Conservation (phyloP, 1,140 invertebrate species). For the Drosophila guanche region DNA sequence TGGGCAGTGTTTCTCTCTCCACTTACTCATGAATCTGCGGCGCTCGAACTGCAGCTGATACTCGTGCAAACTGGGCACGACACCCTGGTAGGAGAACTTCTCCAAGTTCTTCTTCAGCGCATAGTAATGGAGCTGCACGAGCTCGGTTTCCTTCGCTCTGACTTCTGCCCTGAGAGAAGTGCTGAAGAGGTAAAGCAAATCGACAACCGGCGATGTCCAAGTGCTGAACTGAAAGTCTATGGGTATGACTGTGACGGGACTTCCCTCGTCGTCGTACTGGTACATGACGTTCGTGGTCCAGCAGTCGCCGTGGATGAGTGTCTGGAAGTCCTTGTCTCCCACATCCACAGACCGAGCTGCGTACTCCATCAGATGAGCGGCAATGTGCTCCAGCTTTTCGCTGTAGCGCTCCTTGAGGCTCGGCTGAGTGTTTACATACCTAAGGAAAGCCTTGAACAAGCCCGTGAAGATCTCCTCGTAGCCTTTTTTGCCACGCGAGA, state of each 20-base stretch:
- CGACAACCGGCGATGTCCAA: conserved; percentile 55
- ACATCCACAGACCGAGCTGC: conserved; percentile 42
- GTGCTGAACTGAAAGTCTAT: conserved; percentile 73
- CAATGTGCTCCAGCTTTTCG: conserved; percentile 47
- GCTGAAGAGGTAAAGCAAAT: conserved; percentile 73
- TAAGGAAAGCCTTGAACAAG: conserved; percentile 29
- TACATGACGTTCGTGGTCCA: conserved; percentile 88
- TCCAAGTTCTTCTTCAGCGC: conserved; percentile 35
- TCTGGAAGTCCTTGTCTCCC: conserved; percentile 84
- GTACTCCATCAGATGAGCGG: conserved; percentile 58
- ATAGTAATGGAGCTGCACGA: conserved; percentile 60
- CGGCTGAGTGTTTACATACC: conserved; percentile 28
- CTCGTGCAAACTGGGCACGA: conserved; percentile 55
- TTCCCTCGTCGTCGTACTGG: conserved; percentile 81
- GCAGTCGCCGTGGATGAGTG: conserved; percentile 87
- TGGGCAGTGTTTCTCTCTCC: background rate
- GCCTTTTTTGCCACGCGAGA: conserved; percentile 27
- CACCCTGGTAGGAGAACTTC: conserved; percentile 43
- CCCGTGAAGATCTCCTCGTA: conserved; percentile 23
- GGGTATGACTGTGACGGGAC: conserved; percentile 80
- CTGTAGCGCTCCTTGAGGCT: conserved; percentile 44
- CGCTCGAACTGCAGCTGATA: conserved; percentile 57
- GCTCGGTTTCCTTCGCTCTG: conserved; percentile 28
- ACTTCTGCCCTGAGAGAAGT: conserved; percentile 63
- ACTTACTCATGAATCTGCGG: conserved; percentile 62